phyloP scores from a whole-genome alignment of 2,113 vertebrate genomes.

The Oxyruncus cristatus region DNA sequence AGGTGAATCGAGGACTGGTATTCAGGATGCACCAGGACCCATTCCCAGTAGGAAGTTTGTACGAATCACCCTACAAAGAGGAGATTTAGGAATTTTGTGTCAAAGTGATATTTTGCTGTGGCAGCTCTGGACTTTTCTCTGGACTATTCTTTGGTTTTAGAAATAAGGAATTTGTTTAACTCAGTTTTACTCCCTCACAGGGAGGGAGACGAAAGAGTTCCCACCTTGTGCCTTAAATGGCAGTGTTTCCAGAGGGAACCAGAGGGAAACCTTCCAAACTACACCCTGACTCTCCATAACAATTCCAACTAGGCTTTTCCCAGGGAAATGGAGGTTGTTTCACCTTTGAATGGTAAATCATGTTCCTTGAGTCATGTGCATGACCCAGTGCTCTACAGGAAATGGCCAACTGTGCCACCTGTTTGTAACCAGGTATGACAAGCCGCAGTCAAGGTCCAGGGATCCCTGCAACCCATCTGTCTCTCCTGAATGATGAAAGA shows the following conservation, averaged over 20 bases:
- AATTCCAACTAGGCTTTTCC: background rate
- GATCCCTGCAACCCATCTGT: background rate
- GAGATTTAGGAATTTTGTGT: accelerated
- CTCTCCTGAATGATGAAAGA: background rate
- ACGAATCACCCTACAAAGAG: background rate
- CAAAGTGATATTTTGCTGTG: background rate
- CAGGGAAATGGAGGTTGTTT: background rate
- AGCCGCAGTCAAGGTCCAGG: background rate
- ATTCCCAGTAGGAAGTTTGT: background rate
- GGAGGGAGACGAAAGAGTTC: accelerated
- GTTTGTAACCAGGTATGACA: background rate
- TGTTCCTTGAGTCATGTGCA: accelerated
- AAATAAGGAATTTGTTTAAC: background rate
- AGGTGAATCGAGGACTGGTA: background rate
- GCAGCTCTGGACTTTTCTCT: background rate
- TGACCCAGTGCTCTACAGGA: background rate
- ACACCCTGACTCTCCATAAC: background rate
- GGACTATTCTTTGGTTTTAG: background rate
- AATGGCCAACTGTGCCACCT: background rate
- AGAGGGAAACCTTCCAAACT: background rate
- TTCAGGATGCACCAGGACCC: background rate
- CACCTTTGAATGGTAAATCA: background rate
- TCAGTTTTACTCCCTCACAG: background rate
- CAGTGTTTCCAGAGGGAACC: background rate
- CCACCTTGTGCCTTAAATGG: background rate